Percentiles rank a stretch among this genome's conserved stretches.
Conservation (phyloP, 2,888 invertebrate genomes). For the Rapana venosa region DNA sequence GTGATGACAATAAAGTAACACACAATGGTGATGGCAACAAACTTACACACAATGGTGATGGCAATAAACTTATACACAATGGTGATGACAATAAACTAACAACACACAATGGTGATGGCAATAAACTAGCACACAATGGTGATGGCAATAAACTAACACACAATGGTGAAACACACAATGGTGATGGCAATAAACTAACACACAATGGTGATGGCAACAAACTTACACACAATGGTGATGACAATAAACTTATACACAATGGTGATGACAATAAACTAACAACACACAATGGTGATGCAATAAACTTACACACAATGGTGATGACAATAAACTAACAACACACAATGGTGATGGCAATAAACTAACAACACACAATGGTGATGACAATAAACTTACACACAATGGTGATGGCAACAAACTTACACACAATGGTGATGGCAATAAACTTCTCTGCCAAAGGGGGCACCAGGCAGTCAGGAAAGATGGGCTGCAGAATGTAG, state of each 20-base stretch:
- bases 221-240: not conserved
- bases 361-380: not conserved
- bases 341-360: not conserved
- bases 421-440: conserved; percentile 72
- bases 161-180: not conserved
- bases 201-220: not conserved
- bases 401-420: conserved; percentile 55
- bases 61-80: not conserved
- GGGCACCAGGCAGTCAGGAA: conserved; percentile 73
- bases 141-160: conserved; percentile 13
- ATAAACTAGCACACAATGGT: not conserved
- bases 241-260: not conserved
- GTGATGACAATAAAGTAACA: not conserved
- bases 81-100: not conserved
- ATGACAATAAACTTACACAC: not conserved
- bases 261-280: not conserved
- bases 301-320: conserved; percentile 3
- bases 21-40: not conserved
- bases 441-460: conserved; percentile 63
- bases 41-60: not conserved
- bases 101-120: not conserved
- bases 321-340: not conserved
- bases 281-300: not conserved
- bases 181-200: not conserved
- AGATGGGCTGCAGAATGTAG: conserved; percentile 75